Evolutionary conservation across 1,140 invertebrate species (phyloP).

Genomic region (Pseudomyrmex gracilis): DNA sequence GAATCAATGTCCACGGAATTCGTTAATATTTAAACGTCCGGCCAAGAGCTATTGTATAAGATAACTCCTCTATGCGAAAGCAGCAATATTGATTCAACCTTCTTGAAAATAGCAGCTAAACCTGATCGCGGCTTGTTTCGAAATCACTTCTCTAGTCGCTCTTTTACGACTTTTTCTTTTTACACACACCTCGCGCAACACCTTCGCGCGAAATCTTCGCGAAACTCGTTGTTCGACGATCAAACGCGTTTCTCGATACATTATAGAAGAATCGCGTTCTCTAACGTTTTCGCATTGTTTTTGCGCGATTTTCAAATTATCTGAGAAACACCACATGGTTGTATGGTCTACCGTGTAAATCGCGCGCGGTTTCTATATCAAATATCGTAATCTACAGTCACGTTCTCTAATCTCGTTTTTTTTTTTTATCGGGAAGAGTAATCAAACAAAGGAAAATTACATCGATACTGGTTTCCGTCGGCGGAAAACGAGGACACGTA

Average conservation of each 20-base stretch:
- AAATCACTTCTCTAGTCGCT: not conserved
- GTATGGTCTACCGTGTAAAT: too few relatives aligned
- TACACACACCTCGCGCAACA: not conserved
- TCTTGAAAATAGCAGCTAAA: constrained; percentile 54
- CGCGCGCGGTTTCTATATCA: not conserved
- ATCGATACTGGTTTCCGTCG: not conserved
- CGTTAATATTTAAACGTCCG: constrained; percentile 25
- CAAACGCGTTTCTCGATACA: not conserved
- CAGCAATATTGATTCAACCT: constrained; percentile 53
- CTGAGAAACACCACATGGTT: too few relatives aligned
- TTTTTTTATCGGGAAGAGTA: not conserved
- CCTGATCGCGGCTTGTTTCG: constrained; percentile 26
- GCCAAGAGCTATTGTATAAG: constrained; percentile 37
- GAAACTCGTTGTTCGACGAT: not conserved
- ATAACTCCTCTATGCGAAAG: constrained; percentile 44
- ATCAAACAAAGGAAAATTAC: not conserved
- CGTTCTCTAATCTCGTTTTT: not conserved
- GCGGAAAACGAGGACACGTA: constrained; percentile 30
- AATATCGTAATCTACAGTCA: not conserved
- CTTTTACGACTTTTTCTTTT: not conserved
- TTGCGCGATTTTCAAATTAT: not conserved
- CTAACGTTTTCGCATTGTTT: not conserved
- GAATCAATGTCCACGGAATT: constrained; percentile 40
- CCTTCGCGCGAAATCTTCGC: not conserved
- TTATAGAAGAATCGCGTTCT: not conserved